Conservation (phyloP, 1,140 invertebrate genomes). For the Drosophila setifemur region DNA sequence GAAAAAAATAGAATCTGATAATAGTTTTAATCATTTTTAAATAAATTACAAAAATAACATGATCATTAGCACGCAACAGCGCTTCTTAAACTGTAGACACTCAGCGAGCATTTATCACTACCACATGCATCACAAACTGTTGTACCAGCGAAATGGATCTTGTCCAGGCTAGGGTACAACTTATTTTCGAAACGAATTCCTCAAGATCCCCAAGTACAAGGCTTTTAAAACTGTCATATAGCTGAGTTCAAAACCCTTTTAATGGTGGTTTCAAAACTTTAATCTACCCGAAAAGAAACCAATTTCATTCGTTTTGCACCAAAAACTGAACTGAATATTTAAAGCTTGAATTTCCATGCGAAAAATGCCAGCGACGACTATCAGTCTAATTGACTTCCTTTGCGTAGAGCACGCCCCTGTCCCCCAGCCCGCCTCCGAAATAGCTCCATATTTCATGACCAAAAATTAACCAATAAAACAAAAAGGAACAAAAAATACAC, state of each 20-base stretch:
- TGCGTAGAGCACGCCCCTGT: constrained; percentile 7
- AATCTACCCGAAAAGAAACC: too few species aligned
- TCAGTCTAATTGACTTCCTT: constrained; percentile 44
- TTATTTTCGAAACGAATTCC: background rate
- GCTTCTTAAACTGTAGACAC: background rate
- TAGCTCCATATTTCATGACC: constrained; percentile 54
- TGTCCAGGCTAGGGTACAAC: background rate
- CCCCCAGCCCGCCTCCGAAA: too few species aligned
- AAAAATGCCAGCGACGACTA: constrained; percentile 2
- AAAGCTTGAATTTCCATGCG: background rate
- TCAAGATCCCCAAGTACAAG: background rate
- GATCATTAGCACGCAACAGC: background rate
- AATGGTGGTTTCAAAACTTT: too few species aligned
- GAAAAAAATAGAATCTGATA: too few species aligned
- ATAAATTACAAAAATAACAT: too few species aligned
- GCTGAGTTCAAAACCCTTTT: too few species aligned
- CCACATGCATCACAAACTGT: too few species aligned
- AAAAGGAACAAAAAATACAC: constrained; percentile 17
- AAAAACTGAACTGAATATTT: constrained; percentile 27
- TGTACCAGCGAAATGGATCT: background rate
- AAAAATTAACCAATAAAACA: constrained; percentile 70
- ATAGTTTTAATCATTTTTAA: too few species aligned
- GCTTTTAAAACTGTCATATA: constrained; percentile 1
- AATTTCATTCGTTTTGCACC: too few species aligned
- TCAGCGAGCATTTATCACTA: background rate